These are phyloP conservation scores for Lithodes maja DNA, from an alignment of 2,888 invertebrate species.

Conservation along the genomic window DNA sequence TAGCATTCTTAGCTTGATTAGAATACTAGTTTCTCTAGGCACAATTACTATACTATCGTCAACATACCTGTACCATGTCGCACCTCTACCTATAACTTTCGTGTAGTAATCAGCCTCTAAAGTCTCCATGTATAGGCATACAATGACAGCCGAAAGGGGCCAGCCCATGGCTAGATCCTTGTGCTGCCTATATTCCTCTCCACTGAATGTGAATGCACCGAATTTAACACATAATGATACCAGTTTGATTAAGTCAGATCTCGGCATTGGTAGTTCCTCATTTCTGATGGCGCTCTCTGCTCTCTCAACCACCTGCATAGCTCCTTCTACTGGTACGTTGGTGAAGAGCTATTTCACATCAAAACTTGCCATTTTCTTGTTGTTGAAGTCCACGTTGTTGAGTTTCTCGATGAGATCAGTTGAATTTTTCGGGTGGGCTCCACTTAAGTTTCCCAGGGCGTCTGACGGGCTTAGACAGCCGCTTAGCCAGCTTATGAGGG, in stretches of 20 bases:
- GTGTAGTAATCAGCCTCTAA: neutral
- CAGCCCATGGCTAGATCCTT: neutral
- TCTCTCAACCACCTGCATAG: neutral
- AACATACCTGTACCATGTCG: neutral
- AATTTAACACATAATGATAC: neutral
- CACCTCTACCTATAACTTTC: neutral
- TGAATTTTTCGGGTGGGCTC: neutral
- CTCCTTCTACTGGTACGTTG: neutral
- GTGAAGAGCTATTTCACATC: neutral
- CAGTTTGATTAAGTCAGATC: neutral
- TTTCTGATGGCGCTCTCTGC: neutral
- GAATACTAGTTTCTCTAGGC: too few species aligned
- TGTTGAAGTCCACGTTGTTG: neutral
- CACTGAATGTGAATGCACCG: neutral
- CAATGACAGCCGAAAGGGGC: neutral
- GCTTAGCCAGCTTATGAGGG: neutral
- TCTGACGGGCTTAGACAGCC: neutral
- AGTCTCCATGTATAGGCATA: neutral
- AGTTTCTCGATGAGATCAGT: neutral
- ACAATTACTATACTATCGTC: neutral
- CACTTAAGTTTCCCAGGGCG: neutral
- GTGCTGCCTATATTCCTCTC: neutral
- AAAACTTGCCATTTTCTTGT: neutral
- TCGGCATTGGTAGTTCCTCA: neutral
- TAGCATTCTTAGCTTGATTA: too few species aligned